Percentiles rank a stretch among this genome's conserved stretches.
phyloP scores from a whole-genome alignment of 2,888 invertebrate genomes.

The Lypha dubia region DNA sequence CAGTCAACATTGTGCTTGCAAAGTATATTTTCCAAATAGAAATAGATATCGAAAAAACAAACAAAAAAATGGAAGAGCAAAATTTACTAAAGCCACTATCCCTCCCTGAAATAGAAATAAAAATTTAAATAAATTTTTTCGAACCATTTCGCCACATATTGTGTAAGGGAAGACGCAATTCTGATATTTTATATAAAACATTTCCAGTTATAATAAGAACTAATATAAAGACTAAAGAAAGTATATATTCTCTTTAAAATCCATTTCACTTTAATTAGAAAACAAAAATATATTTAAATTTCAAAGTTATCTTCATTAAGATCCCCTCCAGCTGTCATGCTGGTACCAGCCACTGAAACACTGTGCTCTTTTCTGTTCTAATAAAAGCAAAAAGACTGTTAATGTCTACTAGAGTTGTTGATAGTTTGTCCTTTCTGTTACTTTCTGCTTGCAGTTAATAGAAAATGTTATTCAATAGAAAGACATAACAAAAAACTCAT shows the following conservation, averaged over 20 bases:
- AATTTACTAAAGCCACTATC: slow-evolving; percentile 9
- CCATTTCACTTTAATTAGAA: neutral
- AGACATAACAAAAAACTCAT: slow-evolving; percentile 14
- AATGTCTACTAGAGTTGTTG: neutral
- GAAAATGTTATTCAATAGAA: slow-evolving; percentile 70
- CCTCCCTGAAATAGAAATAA: neutral
- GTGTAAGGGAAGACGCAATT: neutral
- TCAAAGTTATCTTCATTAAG: neutral
- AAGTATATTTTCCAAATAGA: neutral
- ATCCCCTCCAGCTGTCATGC: neutral
- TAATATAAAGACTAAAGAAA: no score
- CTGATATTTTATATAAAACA: no score
- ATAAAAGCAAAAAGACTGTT: slow-evolving; percentile 13
- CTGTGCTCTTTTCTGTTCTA: slow-evolving; percentile 12
- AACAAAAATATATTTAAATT: neutral
- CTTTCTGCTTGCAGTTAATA: slow-evolving; percentile 68
- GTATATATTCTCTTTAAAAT: no score
- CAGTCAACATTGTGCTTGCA: slow-evolving; percentile 11
- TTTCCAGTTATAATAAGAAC: no score
- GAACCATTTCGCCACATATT: neutral
- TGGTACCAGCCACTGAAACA: neutral
- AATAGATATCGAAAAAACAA: slow-evolving; percentile 21
- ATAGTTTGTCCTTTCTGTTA: neutral
- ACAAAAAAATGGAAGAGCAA: slow-evolving; percentile 14
- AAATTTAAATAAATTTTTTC: neutral